Percentiles rank a stretch among this genome's conserved stretches.
These are phyloP conservation scores for Ophioderma brevispina DNA, from an alignment of 35 echinoderm and acorn worm genomes.

Conservation along the genomic window DNA sequence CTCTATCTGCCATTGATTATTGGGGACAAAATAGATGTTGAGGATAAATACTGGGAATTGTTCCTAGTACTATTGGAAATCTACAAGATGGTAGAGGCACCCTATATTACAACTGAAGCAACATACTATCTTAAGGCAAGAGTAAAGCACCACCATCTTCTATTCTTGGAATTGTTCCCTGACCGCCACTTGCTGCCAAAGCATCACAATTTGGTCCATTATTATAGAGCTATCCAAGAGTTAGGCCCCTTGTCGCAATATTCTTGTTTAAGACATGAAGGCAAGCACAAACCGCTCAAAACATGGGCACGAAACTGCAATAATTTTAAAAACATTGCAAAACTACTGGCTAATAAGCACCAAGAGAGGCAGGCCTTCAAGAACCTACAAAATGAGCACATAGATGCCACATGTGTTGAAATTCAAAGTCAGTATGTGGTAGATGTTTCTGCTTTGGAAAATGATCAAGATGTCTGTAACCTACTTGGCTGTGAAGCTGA, in stretches of 20 bases:
- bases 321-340: slow-evolving; percentile 69
- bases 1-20: slow-evolving; percentile 40
- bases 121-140: slow-evolving; percentile 33
- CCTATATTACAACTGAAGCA: slow-evolving; percentile 37
- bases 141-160: slow-evolving; percentile 59
- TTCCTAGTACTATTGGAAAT: slow-evolving; percentile 38
- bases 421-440: slow-evolving; percentile 46
- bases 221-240: slow-evolving; percentile 31
- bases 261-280: slow-evolving; percentile 60
- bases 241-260: slow-evolving; percentile 66
- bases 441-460: slow-evolving; percentile 37
- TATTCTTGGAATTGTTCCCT: slow-evolving; percentile 58
- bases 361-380: slow-evolving; percentile 61
- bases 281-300: slow-evolving; percentile 72
- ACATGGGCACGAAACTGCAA: slow-evolving; percentile 54
- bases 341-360: slow-evolving; percentile 56
- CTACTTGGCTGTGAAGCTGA: slow-evolving; percentile 20
- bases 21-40: slow-evolving; percentile 54
- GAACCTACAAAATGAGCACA: slow-evolving; percentile 29
- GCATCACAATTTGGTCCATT: slow-evolving; percentile 64
- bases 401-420: slow-evolving; percentile 7
- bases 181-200: slow-evolving; percentile 64
- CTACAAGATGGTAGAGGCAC: slow-evolving; percentile 53
- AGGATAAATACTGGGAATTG: slow-evolving; percentile 61
- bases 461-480: background rate